Conservation (phyloP, 2,797 vertebrate species). For the Allobates femoralis region DNA sequence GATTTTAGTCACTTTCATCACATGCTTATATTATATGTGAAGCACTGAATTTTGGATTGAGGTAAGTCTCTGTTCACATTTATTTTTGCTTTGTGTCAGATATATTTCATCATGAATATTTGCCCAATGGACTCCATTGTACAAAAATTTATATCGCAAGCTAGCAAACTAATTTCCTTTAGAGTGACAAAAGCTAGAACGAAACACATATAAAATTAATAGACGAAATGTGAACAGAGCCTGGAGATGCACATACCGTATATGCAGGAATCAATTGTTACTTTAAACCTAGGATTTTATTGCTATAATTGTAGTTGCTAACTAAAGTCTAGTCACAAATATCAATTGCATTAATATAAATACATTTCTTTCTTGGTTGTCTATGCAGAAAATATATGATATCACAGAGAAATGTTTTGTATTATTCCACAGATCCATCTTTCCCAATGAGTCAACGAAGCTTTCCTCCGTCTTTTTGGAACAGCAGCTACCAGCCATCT, state of each 20-base stretch:
- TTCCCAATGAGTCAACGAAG: constrained; percentile 96
- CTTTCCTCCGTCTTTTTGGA: constrained; percentile 98
- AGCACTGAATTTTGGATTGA: too few relatives aligned
- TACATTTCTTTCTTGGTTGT: neutral
- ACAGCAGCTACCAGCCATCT: constrained; percentile 91
- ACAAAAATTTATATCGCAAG: too few relatives aligned
- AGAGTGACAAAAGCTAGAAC: neutral
- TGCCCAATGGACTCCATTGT: too few relatives aligned
- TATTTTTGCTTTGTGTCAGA: too few relatives aligned
- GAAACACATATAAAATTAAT: neutral
- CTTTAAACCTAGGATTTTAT: neutral
- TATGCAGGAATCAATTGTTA: neutral
- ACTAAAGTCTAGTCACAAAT: neutral
- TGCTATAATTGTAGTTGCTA: neutral
- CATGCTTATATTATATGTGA: too few relatives aligned
- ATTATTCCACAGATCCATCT: constrained; percentile 78
- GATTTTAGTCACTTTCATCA: too few relatives aligned
- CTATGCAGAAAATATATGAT: neutral
- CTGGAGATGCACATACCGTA: neutral
- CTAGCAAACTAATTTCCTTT: neutral
- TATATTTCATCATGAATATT: too few relatives aligned
- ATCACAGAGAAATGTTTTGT: neutral
- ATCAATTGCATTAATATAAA: neutral
- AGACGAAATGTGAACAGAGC: neutral
- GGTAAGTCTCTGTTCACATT: too few relatives aligned